A percentile compares a stretch with the other conserved stretches of the same genome.
phyloP scores from a whole-genome alignment of 2,113 vertebrate genomes.

The Oreocharis arfaki region DNA sequence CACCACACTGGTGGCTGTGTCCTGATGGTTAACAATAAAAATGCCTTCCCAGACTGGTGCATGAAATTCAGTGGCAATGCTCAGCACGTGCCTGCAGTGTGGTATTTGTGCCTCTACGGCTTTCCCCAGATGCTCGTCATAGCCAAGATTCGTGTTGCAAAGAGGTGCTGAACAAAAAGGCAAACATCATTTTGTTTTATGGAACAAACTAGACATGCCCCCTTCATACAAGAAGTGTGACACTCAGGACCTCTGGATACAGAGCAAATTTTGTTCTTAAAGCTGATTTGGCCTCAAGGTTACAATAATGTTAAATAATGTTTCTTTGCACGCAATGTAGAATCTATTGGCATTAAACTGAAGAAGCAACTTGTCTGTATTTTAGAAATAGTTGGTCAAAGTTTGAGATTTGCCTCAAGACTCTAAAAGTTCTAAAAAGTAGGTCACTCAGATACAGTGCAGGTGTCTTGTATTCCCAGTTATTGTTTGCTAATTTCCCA shows the following conservation, averaged over 20 bases:
- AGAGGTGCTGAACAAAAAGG: background rate
- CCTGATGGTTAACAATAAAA: background rate
- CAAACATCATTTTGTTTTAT: background rate
- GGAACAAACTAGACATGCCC: background rate
- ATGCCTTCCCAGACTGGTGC: background rate
- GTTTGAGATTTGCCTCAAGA: background rate
- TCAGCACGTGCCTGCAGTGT: rapidly evolving
- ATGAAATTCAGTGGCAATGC: background rate
- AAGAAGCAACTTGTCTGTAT: background rate
- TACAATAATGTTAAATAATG: background rate
- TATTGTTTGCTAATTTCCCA: background rate
- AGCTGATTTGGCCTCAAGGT: background rate
- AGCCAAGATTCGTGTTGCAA: background rate
- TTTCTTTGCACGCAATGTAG: background rate
- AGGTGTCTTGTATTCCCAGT: background rate
- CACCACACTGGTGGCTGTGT: background rate
- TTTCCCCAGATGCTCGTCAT: rapidly evolving
- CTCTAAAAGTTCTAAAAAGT: background rate
- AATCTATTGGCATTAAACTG: background rate
- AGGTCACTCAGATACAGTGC: background rate
- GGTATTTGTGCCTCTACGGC: rapidly evolving
- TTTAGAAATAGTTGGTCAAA: background rate
- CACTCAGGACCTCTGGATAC: background rate
- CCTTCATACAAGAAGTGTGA: background rate
- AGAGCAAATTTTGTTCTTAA: background rate